Evolutionary conservation across 2,888 invertebrate species (phyloP), one percentile per base, ranked within the genome.

Genomic region (Synanthedon formicaeformis): DNA sequence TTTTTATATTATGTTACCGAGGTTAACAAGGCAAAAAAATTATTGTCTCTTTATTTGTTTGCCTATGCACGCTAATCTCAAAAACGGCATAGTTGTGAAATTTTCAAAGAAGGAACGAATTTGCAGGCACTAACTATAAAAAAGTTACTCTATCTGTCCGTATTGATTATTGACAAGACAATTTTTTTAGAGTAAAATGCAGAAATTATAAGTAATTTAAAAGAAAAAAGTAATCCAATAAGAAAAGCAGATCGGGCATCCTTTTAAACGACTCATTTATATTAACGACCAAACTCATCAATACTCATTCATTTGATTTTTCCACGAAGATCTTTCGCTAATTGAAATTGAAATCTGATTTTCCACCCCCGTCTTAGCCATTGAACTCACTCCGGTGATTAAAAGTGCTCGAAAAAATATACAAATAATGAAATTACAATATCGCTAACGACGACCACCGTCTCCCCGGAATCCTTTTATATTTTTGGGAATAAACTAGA

Each of bases 301-400:
- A 82, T 87, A 82, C 81, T 82, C 73, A 83, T 84, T 84, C 78
- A 78, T 68, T 75, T 63, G 68, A 71, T 74, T 78, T 81, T 81
- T 78, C 78, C 75, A 73, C 75, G 73, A 76, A 80, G 80, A 81
- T 82, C 76, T 74, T 75, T 71, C 80, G 69, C 84, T 87, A 87
- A 87, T 87, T 87, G 87, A 87, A 87, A 87, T 83, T 82, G 87
- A 83, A 87, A 86, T 86, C 85, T 79, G 87, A 87, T 87, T 87
- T 85, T 68, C 79, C 73, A 73, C 75, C 78, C 73, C 65, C 62
- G 59, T 65, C 64, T 65, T 66, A 63, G 65, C 70, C 70, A 74
- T 71, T 70, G 73, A 75, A 68, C 72, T 61, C 65, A 61, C 67
- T 61, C 68, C 66, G 71, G 81, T 86, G 88, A 88, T 88, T 88